Conservation (phyloP, 2,888 invertebrate species). For the Phrixothrix hirtus region DNA sequence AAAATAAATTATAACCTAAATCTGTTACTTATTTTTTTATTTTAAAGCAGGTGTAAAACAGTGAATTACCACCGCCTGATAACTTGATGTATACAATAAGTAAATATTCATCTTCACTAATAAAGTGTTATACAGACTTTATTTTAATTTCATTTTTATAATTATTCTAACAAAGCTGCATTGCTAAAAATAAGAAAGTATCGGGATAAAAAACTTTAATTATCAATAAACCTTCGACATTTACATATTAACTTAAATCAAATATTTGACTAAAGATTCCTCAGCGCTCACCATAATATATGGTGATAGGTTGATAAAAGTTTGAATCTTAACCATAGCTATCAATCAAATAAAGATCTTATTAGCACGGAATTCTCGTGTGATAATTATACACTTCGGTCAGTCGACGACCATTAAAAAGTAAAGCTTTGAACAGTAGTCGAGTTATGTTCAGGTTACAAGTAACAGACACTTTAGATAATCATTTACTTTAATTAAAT, state of each 20-base stretch:
- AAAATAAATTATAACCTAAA: too few relatives aligned
- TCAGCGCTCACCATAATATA: slow-evolving; percentile 34
- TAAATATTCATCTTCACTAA: too few relatives aligned
- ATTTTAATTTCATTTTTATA: too few relatives aligned
- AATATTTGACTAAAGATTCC: slow-evolving; percentile 31
- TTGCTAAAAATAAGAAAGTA: neutral
- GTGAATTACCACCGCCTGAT: too few relatives aligned
- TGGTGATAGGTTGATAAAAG: slow-evolving; percentile 32
- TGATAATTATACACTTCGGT: slow-evolving; percentile 46
- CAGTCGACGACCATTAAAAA: slow-evolving; percentile 41
- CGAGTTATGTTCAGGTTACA: neutral
- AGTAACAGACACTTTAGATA: neutral
- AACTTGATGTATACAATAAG: too few relatives aligned
- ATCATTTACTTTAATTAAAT: neutral
- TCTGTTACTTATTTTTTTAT: too few relatives aligned
- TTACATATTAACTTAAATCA: slow-evolving; percentile 33
- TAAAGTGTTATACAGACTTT: too few relatives aligned
- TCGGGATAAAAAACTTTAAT: slow-evolving; percentile 24
- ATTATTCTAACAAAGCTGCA: neutral
- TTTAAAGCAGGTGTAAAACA: too few relatives aligned
- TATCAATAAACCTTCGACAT: slow-evolving; percentile 21
- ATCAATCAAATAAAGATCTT: slow-evolving; percentile 46
- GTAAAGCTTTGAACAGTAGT: slow-evolving; percentile 38
- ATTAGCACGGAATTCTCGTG: slow-evolving; percentile 49
- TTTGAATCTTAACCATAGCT: slow-evolving; percentile 22